Evolutionary conservation across 2,797 vertebrate species (phyloP).

Genomic region (Lutjanus argentimaculatus): DNA sequence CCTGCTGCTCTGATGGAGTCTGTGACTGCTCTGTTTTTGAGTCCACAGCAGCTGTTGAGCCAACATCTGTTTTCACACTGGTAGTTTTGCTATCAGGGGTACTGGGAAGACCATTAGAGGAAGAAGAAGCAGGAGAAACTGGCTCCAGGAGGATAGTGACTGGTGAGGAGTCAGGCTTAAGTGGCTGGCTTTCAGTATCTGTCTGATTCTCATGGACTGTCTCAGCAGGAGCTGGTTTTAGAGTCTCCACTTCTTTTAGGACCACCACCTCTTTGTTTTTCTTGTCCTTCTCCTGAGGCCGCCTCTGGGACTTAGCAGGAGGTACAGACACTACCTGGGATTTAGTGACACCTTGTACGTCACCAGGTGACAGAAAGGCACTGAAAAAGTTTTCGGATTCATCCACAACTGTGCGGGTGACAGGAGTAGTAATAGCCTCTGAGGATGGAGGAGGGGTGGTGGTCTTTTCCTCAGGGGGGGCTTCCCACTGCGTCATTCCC

Average conservation of each 20-base stretch:
- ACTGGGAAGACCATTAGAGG: constrained; percentile 48
- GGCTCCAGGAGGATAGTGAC: constrained; percentile 67
- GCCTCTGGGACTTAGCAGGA: constrained; percentile 91
- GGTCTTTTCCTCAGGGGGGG: constrained; percentile 83
- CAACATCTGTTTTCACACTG: constrained; percentile 47
- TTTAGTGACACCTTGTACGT: constrained; percentile 86
- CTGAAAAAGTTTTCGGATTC: constrained; percentile 98
- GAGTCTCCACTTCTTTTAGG: constrained; percentile 57
- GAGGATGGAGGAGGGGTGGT: constrained; percentile 86
- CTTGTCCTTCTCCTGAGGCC: constrained; percentile 90
- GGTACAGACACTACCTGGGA: constrained; percentile 93
- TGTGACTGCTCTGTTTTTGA: constrained; percentile 56
- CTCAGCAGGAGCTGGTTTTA: constrained; percentile 61
- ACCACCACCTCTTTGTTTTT: constrained; percentile 57
- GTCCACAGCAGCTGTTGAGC: constrained; percentile 38
- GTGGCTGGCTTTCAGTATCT: constrained; percentile 41
- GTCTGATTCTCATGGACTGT: constrained; percentile 64
- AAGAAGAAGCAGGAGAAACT: constrained; percentile 65
- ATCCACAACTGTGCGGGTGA: constrained; percentile 94
- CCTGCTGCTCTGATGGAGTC: constrained; percentile 33
- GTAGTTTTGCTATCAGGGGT: constrained; percentile 45
- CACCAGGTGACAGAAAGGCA: constrained; percentile 92
- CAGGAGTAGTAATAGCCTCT: constrained; percentile 96
- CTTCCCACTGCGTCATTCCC: constrained; percentile 94
- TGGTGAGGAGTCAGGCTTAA: constrained; percentile 65